These are phyloP conservation scores for Tetheella fluctuosa DNA, from an alignment of 2,888 invertebrate species.

Conservation along the genomic window DNA sequence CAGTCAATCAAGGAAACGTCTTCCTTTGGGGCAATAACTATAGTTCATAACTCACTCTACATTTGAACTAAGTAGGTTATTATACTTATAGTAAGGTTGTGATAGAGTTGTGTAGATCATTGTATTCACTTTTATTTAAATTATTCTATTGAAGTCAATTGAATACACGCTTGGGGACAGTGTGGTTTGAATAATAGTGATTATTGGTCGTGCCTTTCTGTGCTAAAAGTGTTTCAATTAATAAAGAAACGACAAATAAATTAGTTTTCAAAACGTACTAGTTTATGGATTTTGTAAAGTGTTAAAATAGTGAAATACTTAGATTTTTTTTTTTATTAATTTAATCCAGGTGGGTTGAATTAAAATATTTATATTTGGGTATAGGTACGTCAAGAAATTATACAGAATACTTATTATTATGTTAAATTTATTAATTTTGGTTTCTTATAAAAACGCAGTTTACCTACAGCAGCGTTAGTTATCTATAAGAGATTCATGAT, in stretches of 20 bases:
- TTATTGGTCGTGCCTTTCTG: constrained; percentile 37
- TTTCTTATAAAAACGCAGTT: too few species aligned
- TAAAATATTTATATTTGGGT: neutral
- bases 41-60: too few species aligned
- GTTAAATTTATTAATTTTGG: too few species aligned
- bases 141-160: constrained; percentile 80
- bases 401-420: too few species aligned
- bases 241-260: too few species aligned
- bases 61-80: neutral
- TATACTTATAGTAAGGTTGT: neutral
- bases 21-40: too few species aligned
- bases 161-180: constrained; percentile 45
- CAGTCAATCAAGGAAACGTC: too few species aligned
- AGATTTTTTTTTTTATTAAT: neutral
- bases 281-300: neutral
- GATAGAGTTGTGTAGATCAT: constrained; percentile 15
- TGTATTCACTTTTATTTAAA: constrained; percentile 33
- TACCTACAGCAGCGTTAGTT: too few species aligned
- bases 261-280: too few species aligned
- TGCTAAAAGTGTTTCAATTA: too few species aligned
- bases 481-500: too few species aligned
- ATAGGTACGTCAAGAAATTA: too few species aligned
- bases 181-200: constrained; percentile 37
- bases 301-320: neutral
- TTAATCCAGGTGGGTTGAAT: neutral